Evolutionary conservation across 2,797 vertebrate genomes (phyloP).

Genomic region (Epinephelus coioides): DNA sequence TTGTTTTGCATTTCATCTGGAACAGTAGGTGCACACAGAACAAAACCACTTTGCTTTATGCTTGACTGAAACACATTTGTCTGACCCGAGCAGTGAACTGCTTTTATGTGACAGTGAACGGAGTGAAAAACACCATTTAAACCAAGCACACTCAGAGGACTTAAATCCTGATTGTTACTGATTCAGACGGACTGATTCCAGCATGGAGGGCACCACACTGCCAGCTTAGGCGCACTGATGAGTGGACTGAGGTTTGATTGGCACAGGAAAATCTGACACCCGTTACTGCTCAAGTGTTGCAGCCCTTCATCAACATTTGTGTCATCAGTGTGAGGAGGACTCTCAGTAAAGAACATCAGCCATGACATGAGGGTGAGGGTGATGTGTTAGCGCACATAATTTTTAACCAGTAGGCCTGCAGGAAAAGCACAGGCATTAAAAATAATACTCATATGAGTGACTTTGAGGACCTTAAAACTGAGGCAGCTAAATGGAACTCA

Average conservation of each 20-base stretch:
- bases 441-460: neutral
- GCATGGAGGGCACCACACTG: neutral
- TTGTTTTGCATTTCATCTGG: neutral
- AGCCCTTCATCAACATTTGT: neutral
- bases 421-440: neutral
- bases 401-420: neutral
- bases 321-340: neutral
- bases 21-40: neutral
- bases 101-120: neutral
- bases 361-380: neutral
- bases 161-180: neutral
- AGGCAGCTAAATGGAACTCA: neutral
- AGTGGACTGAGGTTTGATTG: slow-evolving; percentile 18
- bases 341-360: neutral
- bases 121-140: neutral
- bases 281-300: neutral
- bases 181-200: neutral
- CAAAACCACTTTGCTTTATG: neutral
- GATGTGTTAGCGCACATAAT: neutral
- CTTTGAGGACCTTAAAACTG: neutral
- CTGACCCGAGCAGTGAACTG: neutral
- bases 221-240: slow-evolving; percentile 13
- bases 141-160: neutral
- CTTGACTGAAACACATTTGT: neutral
- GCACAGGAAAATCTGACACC: slow-evolving; percentile 1